A percentile compares a stretch with the other conserved stretches of the same genome.
Evolutionary conservation across 2,888 invertebrate genomes (phyloP).

Genomic region (Napeogenes sylphis): DNA sequence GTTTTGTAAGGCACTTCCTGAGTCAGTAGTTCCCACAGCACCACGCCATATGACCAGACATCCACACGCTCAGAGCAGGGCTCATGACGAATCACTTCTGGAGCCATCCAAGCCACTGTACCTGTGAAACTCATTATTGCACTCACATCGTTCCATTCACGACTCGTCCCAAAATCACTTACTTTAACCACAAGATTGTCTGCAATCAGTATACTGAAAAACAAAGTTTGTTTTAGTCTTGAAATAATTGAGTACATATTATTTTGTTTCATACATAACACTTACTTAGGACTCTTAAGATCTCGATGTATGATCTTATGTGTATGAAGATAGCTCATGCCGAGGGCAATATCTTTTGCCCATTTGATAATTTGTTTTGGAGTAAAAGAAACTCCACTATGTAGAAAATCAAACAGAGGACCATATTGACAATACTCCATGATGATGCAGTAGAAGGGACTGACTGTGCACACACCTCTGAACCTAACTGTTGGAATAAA

Average conservation of each 20-base stretch:
- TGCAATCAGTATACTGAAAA: conserved; percentile 87
- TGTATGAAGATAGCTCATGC: conserved; percentile 97
- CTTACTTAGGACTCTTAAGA: conserved; percentile 99
- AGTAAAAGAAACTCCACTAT: conserved; percentile 88
- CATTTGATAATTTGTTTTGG: conserved; percentile 93
- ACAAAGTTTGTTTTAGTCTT: background rate
- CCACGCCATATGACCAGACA: conserved; percentile 99
- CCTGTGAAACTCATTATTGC: conserved; percentile 98
- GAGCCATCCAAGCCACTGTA: conserved; percentile 99
- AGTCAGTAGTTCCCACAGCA: conserved; percentile 97
- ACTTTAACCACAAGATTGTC: conserved; percentile 92
- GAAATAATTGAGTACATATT: background rate
- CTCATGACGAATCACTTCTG: conserved; percentile 97
- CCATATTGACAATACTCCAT: conserved; percentile 99
- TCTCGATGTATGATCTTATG: conserved; percentile 99
- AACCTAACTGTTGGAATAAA: conserved; percentile 70
- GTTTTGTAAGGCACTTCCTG: conserved; percentile 79
- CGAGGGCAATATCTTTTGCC: conserved; percentile 96
- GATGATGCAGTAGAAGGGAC: conserved; percentile 95
- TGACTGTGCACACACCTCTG: conserved; percentile 94
- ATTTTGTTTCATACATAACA: conserved; percentile 32
- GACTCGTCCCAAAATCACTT: conserved; percentile 97
- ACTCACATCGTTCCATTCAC: conserved; percentile 96
- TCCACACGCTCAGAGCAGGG: conserved; percentile 98
- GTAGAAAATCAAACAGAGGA: conserved; percentile 93